phyloP scores from a whole-genome alignment of 2,888 invertebrate genomes.

The Creontiades dilutus region DNA sequence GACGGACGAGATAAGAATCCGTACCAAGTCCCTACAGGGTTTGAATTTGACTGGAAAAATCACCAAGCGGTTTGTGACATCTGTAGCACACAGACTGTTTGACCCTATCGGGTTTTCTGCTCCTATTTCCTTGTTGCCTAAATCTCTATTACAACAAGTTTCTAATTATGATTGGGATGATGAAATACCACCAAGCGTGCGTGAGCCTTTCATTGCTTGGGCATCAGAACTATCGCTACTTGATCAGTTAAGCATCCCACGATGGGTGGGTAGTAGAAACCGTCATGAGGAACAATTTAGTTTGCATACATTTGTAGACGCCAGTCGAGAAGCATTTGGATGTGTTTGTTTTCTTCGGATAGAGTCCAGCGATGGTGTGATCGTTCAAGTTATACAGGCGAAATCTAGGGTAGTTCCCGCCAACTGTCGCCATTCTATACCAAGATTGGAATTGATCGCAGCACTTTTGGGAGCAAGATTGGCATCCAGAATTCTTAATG shows the following conservation, averaged over 20 bases:
- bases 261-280: slow-evolving; percentile 11
- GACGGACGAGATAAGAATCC: slow-evolving; percentile 8
- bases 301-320: slow-evolving; percentile 19
- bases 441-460: slow-evolving; percentile 36
- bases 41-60: no score
- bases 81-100: slow-evolving; percentile 25
- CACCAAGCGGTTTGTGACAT: neutral
- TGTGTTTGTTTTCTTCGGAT: slow-evolving; percentile 32
- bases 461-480: slow-evolving; percentile 15
- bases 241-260: neutral
- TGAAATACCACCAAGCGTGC: neutral
- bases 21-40: neutral
- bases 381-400: slow-evolving; percentile 23
- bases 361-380: neutral
- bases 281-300: slow-evolving; percentile 11
- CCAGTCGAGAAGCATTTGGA: slow-evolving; percentile 42
- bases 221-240: slow-evolving; percentile 10
- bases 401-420: slow-evolving; percentile 41
- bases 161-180: no score
- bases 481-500: slow-evolving; percentile 4
- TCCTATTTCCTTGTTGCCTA: slow-evolving; percentile 15
- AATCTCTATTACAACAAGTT: slow-evolving; percentile 33
- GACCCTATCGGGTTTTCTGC: slow-evolving; percentile 41
- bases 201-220: neutral
- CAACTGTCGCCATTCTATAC: slow-evolving; percentile 5